These are phyloP conservation scores for Crenuchus spilurus DNA, from an alignment of 2,797 vertebrate species.

Conservation along the genomic window DNA sequence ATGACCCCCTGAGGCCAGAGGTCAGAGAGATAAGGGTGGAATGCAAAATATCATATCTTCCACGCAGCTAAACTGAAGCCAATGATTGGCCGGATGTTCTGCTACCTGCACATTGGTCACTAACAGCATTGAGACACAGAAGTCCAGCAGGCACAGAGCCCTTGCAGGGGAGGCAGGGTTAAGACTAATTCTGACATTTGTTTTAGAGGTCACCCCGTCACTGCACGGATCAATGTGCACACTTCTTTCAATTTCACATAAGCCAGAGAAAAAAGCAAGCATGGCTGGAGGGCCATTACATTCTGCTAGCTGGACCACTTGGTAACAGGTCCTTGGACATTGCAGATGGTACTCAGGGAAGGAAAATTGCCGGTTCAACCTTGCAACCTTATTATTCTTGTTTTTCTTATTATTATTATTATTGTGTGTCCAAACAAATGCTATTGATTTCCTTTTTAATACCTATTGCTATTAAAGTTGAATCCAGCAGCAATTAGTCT, in stretches of 20 bases:
- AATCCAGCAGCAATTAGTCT: constrained; percentile 37
- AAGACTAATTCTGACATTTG: constrained; percentile 71
- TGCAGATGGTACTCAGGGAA: constrained; percentile 46
- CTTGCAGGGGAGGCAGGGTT: constrained; percentile 54
- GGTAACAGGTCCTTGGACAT: constrained; percentile 62
- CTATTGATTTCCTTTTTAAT: constrained; percentile 26
- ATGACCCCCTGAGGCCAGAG: constrained; percentile 38
- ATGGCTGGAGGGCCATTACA: constrained; percentile 60
- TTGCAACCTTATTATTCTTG: too few species aligned
- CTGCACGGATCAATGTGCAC: constrained; percentile 70
- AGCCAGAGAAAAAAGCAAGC: constrained; percentile 67
- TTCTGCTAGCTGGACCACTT: constrained; percentile 59
- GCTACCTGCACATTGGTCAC: background rate
- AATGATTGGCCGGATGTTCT: background rate
- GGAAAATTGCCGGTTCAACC: constrained; percentile 8
- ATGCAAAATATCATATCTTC: constrained; percentile 19
- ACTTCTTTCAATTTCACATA: constrained; percentile 72
- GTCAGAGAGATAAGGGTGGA: constrained; percentile 37
- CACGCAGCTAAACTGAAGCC: constrained; percentile 4
- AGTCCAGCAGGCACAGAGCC: background rate
- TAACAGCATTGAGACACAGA: background rate
- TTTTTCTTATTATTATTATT: constrained; percentile 32
- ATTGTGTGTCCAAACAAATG: constrained; percentile 39
- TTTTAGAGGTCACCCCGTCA: constrained; percentile 69
- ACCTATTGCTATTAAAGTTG: background rate